Base-by-base conservation (phyloP, 2,113 vertebrate species). In the Daphoenositta chrysoptera region DNA sequence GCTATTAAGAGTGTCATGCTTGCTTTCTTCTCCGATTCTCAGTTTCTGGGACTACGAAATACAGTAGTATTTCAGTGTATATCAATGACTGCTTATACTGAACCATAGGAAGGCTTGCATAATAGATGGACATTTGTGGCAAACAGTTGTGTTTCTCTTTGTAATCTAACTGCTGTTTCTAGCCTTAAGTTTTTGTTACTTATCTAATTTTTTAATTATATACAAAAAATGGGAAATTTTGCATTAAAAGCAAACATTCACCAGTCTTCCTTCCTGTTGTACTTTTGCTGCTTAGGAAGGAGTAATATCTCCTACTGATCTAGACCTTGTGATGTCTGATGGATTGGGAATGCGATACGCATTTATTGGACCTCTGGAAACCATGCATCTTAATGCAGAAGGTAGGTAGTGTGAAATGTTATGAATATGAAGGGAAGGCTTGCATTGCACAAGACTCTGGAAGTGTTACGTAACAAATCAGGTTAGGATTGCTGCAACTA, bases 311-410 rank as follows among this genome's bases (percentile, higher is more conserved):
- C 98, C 99, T 17, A 95, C 97, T 64, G 99, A 99, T 96, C 98
- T 99, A 64, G 99, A 99, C 97, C 98, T 99, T 76, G 99, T 99
- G 97, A 99, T 99, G 99, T 99, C 99, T 72, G 99, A 99, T 89
- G 99, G 99, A 51, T 90, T 99, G 92, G 99, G 99, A 95, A 99
- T 99, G 99, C 98, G 99, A 56, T 99, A 99, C 0, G 99, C 99
- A 9, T 99, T 99, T 96, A 98, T 99, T 5, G 99, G 99, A 93
- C 99, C 99, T 69, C 98, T 99, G 98, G 99, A 99, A 97, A 99
- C 99, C 3, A 99, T 99, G 98, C 99, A 99, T 92, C 99, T 99
- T 75, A 99, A 99, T 65, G 99, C 99, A 37, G 98, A 98, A 98
- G 98, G 98, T 98, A 95, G n/a, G 94, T 90, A 50, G 42, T 40